Evolutionary conservation across 1,140 invertebrate species (phyloP), one percentile per base, ranked within the genome.

Genomic region (Aphidius gifuensis): DNA sequence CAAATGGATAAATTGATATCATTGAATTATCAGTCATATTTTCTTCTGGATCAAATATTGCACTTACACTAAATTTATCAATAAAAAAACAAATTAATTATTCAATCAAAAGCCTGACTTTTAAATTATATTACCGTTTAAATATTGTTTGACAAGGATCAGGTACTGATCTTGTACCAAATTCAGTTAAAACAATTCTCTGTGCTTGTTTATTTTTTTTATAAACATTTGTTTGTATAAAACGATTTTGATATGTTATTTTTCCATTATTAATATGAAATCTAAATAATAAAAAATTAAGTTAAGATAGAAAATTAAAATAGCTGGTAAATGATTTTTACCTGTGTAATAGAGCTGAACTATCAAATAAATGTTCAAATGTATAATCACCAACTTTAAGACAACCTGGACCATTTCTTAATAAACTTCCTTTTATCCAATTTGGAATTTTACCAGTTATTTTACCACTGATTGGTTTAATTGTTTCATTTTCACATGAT

Each of bases 1-100:
- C 89, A 72, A 94, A 91, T 0, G 92, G 93, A 78, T 94, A 94
- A 51, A 95, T 82, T 0, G 92, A 93, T 71, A 96, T 93, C 87
- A 92, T 92, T 0, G 91, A 86, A 73, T 94, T 96, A 70, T 95
- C 93, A 0, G 90, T 87, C 23, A 86, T 70, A 2, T 84, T 81
- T 58, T 87, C 83, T 5, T 83, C 85, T 0, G 86, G 82, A 39
- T 84, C 85, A 68, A 94, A 94, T 44, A 90, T 74, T 2, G 90
- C 84, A 4, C 88, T 81, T 9, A 92, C 80, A 65, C 85, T 87
- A 65, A 63, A 68, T 21, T 51, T 32, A 54, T 46, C 54, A 16
- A n/a, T n/a, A n/a, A n/a, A n/a, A 32, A 3, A 32, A 32, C 1
- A 32, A 32, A 32, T 32, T 32, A 32, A 32, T 16, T 16, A 16